These are phyloP conservation scores for Gila orcuttii DNA, from an alignment of 2,113 vertebrate genomes.

Conservation along the genomic window DNA sequence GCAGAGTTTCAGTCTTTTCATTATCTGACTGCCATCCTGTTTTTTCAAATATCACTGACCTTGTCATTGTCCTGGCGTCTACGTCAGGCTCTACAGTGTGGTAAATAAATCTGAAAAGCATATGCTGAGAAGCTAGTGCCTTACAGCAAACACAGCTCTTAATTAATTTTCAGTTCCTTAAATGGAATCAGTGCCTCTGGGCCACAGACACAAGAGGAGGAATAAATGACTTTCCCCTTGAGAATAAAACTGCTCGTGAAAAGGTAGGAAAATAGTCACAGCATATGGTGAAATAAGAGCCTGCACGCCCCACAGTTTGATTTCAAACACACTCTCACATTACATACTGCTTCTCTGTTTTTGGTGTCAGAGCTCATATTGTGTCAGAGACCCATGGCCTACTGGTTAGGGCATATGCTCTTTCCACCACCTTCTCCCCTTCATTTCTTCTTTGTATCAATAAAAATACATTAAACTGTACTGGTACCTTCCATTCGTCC, in stretches of 20 bases:
- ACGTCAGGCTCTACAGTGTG: not conserved
- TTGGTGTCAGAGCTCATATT: not conserved
- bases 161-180: conserved; percentile 46
- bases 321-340: not conserved
- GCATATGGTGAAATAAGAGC: conserved; percentile 41
- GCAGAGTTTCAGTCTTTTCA: conserved; percentile 4
- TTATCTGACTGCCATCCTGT: not conserved
- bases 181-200: conserved; percentile 37
- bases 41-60: conserved; percentile 35
- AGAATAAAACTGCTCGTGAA: conserved; percentile 21
- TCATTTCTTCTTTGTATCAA: not conserved
- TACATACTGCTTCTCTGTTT: not conserved
- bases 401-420: not conserved
- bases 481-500: too few relatives aligned
- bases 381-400: not conserved
- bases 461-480: not conserved
- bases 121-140: conserved; percentile 39
- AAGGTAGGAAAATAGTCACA: conserved; percentile 21
- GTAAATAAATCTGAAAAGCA: conserved; percentile 23
- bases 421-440: not conserved
- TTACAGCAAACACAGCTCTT: conserved; percentile 41
- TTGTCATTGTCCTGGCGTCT: conserved; percentile 1
- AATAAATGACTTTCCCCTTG: conserved; percentile 29
- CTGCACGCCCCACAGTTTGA: conserved; percentile 3
- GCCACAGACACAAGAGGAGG: conserved; percentile 17